phyloP scores from a whole-genome alignment of 1,140 invertebrate genomes.

The Oedothorax gibbosus region DNA sequence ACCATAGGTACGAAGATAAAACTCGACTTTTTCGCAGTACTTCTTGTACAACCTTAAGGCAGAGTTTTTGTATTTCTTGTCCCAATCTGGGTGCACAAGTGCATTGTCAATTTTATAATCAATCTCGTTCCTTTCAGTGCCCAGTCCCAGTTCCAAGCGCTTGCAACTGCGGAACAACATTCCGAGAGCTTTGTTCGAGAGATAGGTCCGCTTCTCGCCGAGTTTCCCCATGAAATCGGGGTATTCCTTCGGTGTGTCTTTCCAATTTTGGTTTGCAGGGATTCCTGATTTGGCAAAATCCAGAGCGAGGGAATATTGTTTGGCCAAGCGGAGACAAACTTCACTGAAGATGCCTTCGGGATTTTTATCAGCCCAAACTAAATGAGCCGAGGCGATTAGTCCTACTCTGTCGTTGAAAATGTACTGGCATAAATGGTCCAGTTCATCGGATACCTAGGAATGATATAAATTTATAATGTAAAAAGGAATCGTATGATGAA shows the following conservation, averaged over 20 bases:
- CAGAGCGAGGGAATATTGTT: conserved; percentile 64
- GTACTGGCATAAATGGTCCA: conserved; percentile 65
- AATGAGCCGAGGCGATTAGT: conserved; percentile 64
- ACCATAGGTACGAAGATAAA: conserved; percentile 64
- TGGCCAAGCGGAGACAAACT: conserved; percentile 63
- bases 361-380: conserved; percentile 64
- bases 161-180: conserved; percentile 63
- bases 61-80: conserved; percentile 50
- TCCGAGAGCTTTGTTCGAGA: conserved; percentile 65
- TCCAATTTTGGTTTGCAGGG: conserved; percentile 32
- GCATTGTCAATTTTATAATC: conserved; percentile 21
- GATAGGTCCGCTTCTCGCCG: conserved; percentile 63
- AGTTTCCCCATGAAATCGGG: conserved; percentile 66
- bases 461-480: neutral
- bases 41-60: conserved; percentile 36
- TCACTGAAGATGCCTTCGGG: conserved; percentile 61
- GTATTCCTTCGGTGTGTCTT: conserved; percentile 60
- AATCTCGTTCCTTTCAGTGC: conserved; percentile 26
- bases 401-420: conserved; percentile 66
- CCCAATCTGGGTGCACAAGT: conserved; percentile 56
- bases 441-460: conserved; percentile 63
- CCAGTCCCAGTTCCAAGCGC: conserved; percentile 40
- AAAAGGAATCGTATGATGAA: no score
- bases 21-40: conserved; percentile 59
- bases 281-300: conserved; percentile 67